Conservation (phyloP, 2,797 vertebrate genomes). For the Micropoecilia bifurca region DNA sequence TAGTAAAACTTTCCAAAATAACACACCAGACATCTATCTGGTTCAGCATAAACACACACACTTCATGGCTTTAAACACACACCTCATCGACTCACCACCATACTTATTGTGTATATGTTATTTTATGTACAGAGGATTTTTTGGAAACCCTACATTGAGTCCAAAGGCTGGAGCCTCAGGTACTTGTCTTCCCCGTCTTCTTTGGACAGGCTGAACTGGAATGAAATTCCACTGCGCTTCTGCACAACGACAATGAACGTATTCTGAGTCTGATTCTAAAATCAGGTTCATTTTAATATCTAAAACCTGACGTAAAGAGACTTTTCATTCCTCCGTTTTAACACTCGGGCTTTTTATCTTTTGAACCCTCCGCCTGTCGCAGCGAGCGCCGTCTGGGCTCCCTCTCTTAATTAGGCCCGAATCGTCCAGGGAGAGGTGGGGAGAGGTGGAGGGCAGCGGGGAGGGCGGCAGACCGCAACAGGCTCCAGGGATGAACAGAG, state of each 20-base stretch:
- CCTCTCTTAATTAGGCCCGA: conserved; percentile 57
- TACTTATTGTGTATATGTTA: no score
- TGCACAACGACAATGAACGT: no score
- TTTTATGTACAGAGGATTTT: no score
- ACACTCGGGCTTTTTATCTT: conserved; percentile 4
- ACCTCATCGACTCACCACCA: no score
- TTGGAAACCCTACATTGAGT: no score
- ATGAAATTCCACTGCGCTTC: no score
- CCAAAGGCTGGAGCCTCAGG: no score
- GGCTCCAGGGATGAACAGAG: conserved; percentile 36
- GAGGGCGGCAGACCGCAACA: conserved; percentile 4
- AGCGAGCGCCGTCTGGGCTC: conserved; percentile 17
- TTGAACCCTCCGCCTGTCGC: conserved; percentile 12
- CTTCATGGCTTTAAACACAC: no score
- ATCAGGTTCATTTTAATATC: neutral
- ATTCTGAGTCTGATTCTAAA: neutral
- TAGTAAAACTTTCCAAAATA: neutral
- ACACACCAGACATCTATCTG: no score
- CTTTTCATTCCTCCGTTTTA: neutral
- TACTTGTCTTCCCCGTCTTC: no score
- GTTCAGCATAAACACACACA: no score
- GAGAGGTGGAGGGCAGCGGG: conserved; percentile 33
- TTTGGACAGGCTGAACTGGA: no score
- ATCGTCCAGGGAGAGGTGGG: conserved; percentile 43
- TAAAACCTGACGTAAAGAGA: neutral